Percentiles rank a stretch among this genome's conserved stretches.
phyloP scores from a whole-genome alignment of 2,113 vertebrate species.

The Gambusia affinis region DNA sequence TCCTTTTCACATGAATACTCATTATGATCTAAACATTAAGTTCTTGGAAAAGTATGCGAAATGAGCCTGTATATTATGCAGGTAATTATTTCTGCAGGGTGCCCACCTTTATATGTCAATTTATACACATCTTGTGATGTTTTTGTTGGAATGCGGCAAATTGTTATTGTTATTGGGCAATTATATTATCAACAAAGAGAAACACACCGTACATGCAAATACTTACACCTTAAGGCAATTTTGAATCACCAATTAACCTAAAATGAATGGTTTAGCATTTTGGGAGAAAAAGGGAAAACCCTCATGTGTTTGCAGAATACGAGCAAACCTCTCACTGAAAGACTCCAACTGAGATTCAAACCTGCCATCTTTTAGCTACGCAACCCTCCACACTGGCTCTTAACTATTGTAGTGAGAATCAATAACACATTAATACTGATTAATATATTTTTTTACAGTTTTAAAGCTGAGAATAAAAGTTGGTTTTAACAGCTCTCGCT shows the following conservation, averaged over 20 bases:
- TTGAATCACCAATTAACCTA: neutral
- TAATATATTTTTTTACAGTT: too few relatives aligned
- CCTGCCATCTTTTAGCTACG: too few relatives aligned
- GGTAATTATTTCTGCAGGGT: neutral
- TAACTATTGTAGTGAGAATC: too few relatives aligned
- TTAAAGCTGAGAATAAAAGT: too few relatives aligned
- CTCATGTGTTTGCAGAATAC: too few relatives aligned
- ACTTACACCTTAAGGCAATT: neutral
- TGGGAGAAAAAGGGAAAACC: neutral
- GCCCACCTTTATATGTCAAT: neutral
- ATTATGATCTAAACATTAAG: constrained; percentile 2
- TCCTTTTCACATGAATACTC: constrained; percentile 15
- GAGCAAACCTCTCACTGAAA: too few relatives aligned
- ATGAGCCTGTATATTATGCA: neutral
- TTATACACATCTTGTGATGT: too few relatives aligned
- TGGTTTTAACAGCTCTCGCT: too few relatives aligned
- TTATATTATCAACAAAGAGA: neutral
- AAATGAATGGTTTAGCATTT: neutral
- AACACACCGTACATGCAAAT: neutral
- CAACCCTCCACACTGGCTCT: too few relatives aligned
- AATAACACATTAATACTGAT: too few relatives aligned
- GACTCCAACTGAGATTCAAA: too few relatives aligned
- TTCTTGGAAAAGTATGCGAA: constrained; percentile 14
- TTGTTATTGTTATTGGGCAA: neutral
- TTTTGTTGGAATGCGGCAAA: neutral